These are phyloP conservation scores for Zaprionus obscuricornis DNA, from an alignment of 2,888 invertebrate genomes.

Conservation along the genomic window DNA sequence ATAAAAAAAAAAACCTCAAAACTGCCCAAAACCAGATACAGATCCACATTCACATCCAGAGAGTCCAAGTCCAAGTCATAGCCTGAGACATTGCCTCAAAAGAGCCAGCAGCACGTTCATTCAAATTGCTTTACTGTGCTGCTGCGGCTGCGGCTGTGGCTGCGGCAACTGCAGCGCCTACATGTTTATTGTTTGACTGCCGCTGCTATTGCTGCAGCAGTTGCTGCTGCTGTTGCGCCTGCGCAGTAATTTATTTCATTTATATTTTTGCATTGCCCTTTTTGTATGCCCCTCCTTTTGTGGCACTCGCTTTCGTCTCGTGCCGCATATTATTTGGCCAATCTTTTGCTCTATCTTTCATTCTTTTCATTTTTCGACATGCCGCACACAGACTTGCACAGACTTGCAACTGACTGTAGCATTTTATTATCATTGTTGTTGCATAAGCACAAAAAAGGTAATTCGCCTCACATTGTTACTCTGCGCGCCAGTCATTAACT, in stretches of 20 bases:
- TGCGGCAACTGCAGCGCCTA: neutral
- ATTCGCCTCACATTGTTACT: constrained; percentile 55
- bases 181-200: constrained; percentile 39
- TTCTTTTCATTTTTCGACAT: neutral
- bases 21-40: too few species aligned
- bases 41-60: too few species aligned
- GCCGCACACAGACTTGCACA: constrained; percentile 30
- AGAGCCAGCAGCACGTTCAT: constrained; percentile 59
- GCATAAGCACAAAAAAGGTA: constrained; percentile 62
- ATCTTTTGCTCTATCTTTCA: neutral
- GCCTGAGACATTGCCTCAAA: too few species aligned
- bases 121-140: constrained; percentile 54
- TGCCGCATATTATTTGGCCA: too few species aligned
- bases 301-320: neutral
- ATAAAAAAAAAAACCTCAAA: too few species aligned
- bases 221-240: constrained; percentile 56
- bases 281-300: neutral
- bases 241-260: constrained; percentile 74
- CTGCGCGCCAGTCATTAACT: constrained; percentile 59
- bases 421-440: constrained; percentile 70
- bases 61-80: too few species aligned
- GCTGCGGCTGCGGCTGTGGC: constrained; percentile 10
- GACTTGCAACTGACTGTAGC: too few species aligned
- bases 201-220: constrained; percentile 25
- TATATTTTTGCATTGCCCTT: constrained; percentile 31